These are phyloP conservation scores for Alethe diademata DNA, from an alignment of 2,113 vertebrate species.

Conservation along the genomic window DNA sequence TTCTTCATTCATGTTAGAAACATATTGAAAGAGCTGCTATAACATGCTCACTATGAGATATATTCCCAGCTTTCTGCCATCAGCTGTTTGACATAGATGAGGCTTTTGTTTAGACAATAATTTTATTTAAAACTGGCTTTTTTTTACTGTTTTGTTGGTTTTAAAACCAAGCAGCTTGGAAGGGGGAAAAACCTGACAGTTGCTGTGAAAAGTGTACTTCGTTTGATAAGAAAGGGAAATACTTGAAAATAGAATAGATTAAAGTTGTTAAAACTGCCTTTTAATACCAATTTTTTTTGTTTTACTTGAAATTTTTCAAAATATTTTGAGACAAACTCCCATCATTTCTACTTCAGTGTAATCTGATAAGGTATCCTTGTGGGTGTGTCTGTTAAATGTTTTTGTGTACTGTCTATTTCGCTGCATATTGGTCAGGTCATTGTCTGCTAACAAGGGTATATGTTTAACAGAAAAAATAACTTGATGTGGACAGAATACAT, in stretches of 20 bases:
- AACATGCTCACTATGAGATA: neutral
- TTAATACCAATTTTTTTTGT: neutral
- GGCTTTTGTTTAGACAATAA: neutral
- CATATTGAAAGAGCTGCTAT: neutral
- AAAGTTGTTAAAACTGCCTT: neutral
- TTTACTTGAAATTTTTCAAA: neutral
- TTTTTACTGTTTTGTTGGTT: neutral
- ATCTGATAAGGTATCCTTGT: neutral
- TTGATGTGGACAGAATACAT: neutral
- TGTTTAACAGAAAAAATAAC: neutral
- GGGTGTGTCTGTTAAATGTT: neutral
- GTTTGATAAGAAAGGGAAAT: neutral
- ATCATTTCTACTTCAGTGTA: neutral
- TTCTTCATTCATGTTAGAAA: neutral
- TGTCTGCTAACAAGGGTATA: neutral
- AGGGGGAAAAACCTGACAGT: neutral
- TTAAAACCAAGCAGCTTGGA: neutral
- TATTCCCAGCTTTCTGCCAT: neutral
- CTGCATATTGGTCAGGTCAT: neutral
- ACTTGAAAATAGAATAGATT: neutral
- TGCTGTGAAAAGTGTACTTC: neutral
- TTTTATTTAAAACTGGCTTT: neutral
- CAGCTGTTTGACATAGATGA: neutral
- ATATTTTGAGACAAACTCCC: neutral
- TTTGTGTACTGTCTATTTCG: neutral